These are phyloP conservation scores for Pogoniulus pusillus DNA, from an alignment of 2,797 vertebrate species.

Conservation along the genomic window DNA sequence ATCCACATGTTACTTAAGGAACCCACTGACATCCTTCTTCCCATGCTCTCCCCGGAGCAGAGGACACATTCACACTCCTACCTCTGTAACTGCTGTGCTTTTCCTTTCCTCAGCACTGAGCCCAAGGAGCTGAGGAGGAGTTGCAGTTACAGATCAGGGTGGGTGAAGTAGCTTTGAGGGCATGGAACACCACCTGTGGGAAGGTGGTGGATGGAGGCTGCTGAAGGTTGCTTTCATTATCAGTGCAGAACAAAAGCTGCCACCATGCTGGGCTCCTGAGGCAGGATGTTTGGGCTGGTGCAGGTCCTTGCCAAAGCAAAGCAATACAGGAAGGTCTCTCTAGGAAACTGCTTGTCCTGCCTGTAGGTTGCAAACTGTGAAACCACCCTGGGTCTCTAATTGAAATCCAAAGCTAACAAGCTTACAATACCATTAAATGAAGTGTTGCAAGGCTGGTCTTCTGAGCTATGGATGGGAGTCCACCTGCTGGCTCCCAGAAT, in stretches of 20 bases:
- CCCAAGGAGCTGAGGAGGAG: not conserved
- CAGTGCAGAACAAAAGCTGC: constrained; percentile 9
- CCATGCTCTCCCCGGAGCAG: rapidly evolving
- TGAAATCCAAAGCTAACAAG: not conserved
- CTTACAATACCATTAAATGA: not conserved
- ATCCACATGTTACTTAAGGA: not conserved
- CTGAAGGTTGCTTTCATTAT: not conserved
- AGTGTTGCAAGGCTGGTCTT: rapidly evolving
- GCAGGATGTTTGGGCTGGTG: rapidly evolving
- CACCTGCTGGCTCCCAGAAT: not conserved
- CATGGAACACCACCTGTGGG: not conserved
- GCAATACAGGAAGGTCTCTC: not conserved
- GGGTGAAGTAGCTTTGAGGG: not conserved
- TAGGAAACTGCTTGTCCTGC: rapidly evolving
- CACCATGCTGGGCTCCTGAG: not conserved
- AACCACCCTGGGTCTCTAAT: not conserved
- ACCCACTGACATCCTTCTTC: not conserved
- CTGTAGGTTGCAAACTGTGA: not conserved
- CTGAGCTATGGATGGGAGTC: not conserved
- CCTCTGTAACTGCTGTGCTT: rapidly evolving
- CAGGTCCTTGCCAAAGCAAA: not conserved
- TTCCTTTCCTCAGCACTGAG: not conserved
- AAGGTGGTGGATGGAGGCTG: not conserved
- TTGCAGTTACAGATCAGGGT: rapidly evolving
- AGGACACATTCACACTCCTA: rapidly evolving